Evolutionary conservation across 2,113 vertebrate genomes (phyloP).

Genomic region (Elaphurus davidianus): DNA sequence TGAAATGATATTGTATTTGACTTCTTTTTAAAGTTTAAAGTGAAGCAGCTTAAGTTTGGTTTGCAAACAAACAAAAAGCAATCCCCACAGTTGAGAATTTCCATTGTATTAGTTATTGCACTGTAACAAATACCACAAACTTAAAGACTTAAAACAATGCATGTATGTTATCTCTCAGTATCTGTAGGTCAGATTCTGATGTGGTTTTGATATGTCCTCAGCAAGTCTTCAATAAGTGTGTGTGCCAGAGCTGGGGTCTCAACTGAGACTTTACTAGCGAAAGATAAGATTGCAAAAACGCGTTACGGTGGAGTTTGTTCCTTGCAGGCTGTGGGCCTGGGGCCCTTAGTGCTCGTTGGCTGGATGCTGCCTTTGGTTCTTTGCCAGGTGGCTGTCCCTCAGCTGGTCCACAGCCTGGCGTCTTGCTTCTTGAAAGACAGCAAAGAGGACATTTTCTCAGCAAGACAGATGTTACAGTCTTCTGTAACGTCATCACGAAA

Average conservation of each 20-base stretch:
- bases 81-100: background rate
- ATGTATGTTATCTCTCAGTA: background rate
- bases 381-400: background rate
- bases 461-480: background rate
- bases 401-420: background rate
- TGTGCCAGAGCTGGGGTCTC: background rate
- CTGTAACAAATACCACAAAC: background rate
- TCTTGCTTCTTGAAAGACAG: background rate
- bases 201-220: background rate
- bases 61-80: background rate
- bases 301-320: fast-evolving
- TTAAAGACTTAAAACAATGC: background rate
- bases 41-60: background rate
- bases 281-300: background rate
- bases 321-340: background rate
- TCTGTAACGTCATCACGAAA: background rate
- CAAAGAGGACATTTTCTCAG: background rate
- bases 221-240: background rate
- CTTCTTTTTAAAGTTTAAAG: background rate
- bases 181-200: background rate
- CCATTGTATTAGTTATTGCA: background rate
- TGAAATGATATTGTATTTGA: background rate
- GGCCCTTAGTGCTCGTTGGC: too few relatives aligned
- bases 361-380: background rate
- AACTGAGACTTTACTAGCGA: background rate